phyloP scores from a whole-genome alignment of 2,888 invertebrate genomes.

The Tortricodes alternella region DNA sequence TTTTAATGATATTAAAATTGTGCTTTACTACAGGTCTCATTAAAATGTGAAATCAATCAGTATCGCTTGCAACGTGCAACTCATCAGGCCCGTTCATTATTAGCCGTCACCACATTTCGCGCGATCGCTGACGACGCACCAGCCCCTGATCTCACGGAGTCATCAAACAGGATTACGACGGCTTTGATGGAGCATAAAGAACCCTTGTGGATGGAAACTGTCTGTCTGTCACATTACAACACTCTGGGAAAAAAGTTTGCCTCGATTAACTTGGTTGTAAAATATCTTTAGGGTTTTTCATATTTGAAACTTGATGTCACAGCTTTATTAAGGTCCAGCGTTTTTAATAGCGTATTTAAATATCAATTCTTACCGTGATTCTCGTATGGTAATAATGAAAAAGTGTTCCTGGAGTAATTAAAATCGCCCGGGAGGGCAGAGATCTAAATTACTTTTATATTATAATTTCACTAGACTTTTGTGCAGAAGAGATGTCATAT shows the following conservation, averaged over 20 bases:
- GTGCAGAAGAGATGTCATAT: too few species aligned
- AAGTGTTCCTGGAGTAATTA: too few species aligned
- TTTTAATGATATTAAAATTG: too few species aligned
- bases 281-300: constrained; percentile 1
- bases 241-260: constrained; percentile 2
- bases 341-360: too few species aligned
- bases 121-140: constrained; percentile 6
- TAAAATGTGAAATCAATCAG: neutral
- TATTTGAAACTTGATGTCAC: neutral
- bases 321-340: neutral
- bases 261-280: constrained; percentile 4
- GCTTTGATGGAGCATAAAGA: constrained; percentile 28
- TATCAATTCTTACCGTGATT: neutral
- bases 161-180: constrained; percentile 24
- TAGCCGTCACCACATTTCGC: neutral
- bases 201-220: constrained; percentile 15
- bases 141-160: constrained; percentile 13
- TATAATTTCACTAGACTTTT: too few species aligned
- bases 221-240: constrained; percentile 24
- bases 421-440: too few species aligned
- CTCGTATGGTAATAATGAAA: neutral
- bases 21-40: neutral
- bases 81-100: neutral
- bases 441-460: too few species aligned
- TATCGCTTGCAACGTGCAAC: neutral